These are phyloP conservation scores for Pseudochirops cupreus DNA, from an alignment of 2,797 vertebrate genomes.

Conservation along the genomic window DNA sequence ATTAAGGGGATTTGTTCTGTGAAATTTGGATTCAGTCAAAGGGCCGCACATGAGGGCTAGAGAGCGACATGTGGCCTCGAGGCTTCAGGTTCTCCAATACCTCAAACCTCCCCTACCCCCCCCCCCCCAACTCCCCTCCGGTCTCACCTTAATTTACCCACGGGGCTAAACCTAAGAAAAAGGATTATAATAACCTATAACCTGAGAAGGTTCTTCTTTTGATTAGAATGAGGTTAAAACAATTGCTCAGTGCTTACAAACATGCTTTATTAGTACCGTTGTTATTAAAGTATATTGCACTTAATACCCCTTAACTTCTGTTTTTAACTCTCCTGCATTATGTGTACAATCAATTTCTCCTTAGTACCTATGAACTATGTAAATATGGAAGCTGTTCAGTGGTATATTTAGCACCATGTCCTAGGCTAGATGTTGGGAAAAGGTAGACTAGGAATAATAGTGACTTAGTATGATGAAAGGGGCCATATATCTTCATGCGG, in stretches of 20 bases:
- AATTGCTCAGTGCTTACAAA: neutral
- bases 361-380: neutral
- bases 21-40: too few species aligned
- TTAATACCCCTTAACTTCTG: neutral
- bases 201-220: neutral
- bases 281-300: neutral
- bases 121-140: too few species aligned
- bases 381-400: neutral
- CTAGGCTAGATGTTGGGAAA: neutral
- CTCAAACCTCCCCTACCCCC: too few species aligned
- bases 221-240: neutral
- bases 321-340: neutral
- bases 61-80: too few species aligned
- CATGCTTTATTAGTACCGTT: neutral
- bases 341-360: neutral
- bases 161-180: neutral
- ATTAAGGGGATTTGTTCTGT: too few species aligned
- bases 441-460: neutral
- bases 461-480: neutral
- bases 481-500: neutral
- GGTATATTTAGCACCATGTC: neutral
- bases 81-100: too few species aligned
- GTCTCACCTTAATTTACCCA: too few species aligned
- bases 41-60: too few species aligned
- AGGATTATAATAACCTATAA: neutral